A percentile compares a stretch with the other conserved stretches of the same genome.
These are phyloP conservation scores for Hylaea fasciaria DNA, from an alignment of 2,888 invertebrate species.

Conservation along the genomic window DNA sequence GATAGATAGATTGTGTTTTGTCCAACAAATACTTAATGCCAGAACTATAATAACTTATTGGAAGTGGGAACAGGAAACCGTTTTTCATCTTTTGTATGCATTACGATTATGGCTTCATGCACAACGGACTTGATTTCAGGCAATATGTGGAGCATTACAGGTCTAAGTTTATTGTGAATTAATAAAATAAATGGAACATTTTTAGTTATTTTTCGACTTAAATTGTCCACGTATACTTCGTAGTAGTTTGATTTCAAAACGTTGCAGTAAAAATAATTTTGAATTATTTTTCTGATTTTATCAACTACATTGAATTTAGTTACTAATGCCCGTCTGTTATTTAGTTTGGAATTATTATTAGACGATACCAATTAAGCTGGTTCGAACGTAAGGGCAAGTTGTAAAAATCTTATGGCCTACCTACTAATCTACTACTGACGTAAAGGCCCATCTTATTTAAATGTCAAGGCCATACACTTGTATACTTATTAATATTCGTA, in stretches of 20 bases:
- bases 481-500: conserved; percentile 10
- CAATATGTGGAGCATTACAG: conserved; percentile 63
- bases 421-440: too few relatives aligned
- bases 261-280: too few relatives aligned
- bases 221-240: not conserved
- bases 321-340: too few relatives aligned
- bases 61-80: not conserved
- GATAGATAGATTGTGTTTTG: too few relatives aligned
- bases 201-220: not conserved
- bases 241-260: too few relatives aligned
- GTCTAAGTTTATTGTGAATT: not conserved
- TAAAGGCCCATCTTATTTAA: not conserved
- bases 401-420: too few relatives aligned
- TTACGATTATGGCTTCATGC: not conserved
- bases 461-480: conserved; percentile 30
- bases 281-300: not conserved
- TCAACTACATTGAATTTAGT: too few relatives aligned
- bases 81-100: not conserved
- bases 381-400: too few relatives aligned
- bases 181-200: conserved; percentile 5
- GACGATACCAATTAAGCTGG: too few relatives aligned
- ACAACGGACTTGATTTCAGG: conserved; percentile 15
- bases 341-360: too few relatives aligned
- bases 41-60: too few relatives aligned
- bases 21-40: too few relatives aligned